Evolutionary conservation across 2,113 vertebrate species (phyloP), one percentile per base, ranked within the genome.

Genomic region (Anarrhichthys ocellatus): DNA sequence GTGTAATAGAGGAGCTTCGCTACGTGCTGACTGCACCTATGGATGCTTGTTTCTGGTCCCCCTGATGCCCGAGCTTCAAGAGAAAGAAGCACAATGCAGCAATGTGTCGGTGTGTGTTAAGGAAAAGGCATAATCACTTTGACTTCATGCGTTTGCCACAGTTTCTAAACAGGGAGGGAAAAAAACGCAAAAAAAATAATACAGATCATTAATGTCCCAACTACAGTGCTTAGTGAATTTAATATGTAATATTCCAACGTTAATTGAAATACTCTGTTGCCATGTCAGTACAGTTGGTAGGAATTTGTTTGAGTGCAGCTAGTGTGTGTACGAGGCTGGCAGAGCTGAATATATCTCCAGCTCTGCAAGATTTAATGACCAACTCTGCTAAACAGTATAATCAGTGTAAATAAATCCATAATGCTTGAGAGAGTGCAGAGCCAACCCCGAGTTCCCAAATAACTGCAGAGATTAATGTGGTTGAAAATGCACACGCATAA

Each of bases 341-440:
- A 3, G 38, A 58, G 73, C 44, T 76, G 56, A 38, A 75, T 73
- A 48, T 24, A 72, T 59, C 59, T 72, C 54, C 46, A 48, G 56
- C 50, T 73, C 61, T 76, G 73, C 46, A 9, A 58, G 70, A 76
- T 83, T 69, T 79, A 81, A 75, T 72, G n/a, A 58, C 82, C 78
- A 80, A 82, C 76, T 69, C 48, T 27, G 66, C 81, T 85, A 74
- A 89, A 91, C 63, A 89, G 73, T 74, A 76, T 81, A 84, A 93
- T 89, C 82, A 86, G 62, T 38, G 69, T 68, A 80, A 90, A 86
- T 83, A 82, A 84, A 84, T 83, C 69, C 69, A 78, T 61, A 75
- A 78, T 59, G 56, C 52, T 18, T 66, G 61, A 71, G n/a, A 46
- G 68, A 29, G 10, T 68, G 50, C 10, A 59, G n/a, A 67, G 63